Percentiles rank a stretch among this genome's conserved stretches.
Conservation (phyloP, 2,888 invertebrate species). For the Xylota segnis region DNA sequence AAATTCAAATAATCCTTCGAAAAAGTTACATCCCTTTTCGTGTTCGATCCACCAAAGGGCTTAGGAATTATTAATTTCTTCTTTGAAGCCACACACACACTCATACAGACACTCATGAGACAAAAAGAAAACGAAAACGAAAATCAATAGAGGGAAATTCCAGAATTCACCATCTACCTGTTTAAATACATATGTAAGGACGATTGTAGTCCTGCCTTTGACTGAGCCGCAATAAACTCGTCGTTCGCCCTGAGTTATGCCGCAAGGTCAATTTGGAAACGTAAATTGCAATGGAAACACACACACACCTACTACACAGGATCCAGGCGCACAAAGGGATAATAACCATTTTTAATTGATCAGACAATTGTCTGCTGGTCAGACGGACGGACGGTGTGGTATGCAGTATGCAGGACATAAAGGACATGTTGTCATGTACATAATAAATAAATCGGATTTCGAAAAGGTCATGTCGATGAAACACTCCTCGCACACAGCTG, state of each 20-base stretch:
- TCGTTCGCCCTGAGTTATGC: constrained; percentile 34
- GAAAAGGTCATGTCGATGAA: constrained; percentile 12
- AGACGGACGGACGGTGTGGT: not conserved
- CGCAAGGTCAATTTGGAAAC: constrained; percentile 51
- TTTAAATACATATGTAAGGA: not conserved
- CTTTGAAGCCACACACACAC: constrained; percentile 43
- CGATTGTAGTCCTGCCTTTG: not conserved
- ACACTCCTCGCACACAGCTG: not conserved
- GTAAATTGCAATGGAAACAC: constrained; percentile 29
- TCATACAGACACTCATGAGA: constrained; percentile 1
- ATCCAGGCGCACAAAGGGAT: not conserved
- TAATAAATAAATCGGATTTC: constrained; percentile 44
- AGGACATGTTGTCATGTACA: constrained; percentile 38
- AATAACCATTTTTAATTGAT: constrained; percentile 30
- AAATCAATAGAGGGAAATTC: constrained; percentile 32
- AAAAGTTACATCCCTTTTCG: constrained; percentile 67
- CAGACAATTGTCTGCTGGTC: constrained; percentile 39
- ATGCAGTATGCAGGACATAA: constrained; percentile 41
- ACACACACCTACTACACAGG: not conserved
- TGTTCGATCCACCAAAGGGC: constrained; percentile 64
- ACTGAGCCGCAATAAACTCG: constrained; percentile 2
- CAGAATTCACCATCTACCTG: not conserved
- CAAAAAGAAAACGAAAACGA: constrained; percentile 22
- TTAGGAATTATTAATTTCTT: constrained; percentile 69
- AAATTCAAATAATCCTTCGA: constrained; percentile 47